Evolutionary conservation across 1,140 invertebrate genomes (phyloP).

Genomic region (Diplogasteroides magnus): DNA sequence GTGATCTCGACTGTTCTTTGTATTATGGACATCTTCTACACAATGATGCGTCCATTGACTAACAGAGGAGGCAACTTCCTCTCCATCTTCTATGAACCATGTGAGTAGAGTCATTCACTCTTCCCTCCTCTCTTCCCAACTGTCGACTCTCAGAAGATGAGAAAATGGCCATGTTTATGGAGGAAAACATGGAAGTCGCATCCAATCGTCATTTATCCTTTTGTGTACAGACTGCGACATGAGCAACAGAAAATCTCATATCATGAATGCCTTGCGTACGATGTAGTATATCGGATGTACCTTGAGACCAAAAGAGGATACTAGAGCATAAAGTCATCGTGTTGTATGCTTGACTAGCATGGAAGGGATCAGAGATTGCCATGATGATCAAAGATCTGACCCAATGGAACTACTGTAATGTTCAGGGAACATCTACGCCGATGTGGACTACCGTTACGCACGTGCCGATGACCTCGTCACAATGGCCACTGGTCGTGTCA

Average conservation of each 20-base stretch:
- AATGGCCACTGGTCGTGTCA: constrained; percentile 46
- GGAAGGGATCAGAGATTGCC: background rate
- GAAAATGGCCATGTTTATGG: too few species aligned
- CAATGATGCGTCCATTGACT: constrained; percentile 46
- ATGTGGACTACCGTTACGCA: constrained; percentile 48
- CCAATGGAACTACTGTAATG: constrained; percentile 1
- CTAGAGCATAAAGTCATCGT: background rate
- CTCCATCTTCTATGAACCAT: constrained; percentile 37
- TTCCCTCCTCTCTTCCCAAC: too few species aligned
- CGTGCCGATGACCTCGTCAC: constrained; percentile 42
- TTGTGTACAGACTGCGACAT: too few species aligned
- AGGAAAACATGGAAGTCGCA: background rate
- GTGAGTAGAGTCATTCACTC: constrained; percentile 27
- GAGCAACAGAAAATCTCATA: too few species aligned
- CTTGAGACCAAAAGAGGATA: background rate
- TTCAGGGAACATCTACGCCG: constrained; percentile 49
- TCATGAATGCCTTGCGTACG: too few species aligned
- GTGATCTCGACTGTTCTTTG: constrained; percentile 40
- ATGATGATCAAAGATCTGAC: constrained; percentile 16
- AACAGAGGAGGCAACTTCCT: constrained; percentile 30
- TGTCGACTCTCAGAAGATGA: too few species aligned
- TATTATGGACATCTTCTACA: constrained; percentile 43
- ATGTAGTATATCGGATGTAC: constrained; percentile 7
- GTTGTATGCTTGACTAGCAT: background rate
- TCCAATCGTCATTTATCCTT: background rate